These are phyloP conservation scores for Mus minutoides DNA, from an alignment of 2,797 vertebrate species.

Conservation along the genomic window DNA sequence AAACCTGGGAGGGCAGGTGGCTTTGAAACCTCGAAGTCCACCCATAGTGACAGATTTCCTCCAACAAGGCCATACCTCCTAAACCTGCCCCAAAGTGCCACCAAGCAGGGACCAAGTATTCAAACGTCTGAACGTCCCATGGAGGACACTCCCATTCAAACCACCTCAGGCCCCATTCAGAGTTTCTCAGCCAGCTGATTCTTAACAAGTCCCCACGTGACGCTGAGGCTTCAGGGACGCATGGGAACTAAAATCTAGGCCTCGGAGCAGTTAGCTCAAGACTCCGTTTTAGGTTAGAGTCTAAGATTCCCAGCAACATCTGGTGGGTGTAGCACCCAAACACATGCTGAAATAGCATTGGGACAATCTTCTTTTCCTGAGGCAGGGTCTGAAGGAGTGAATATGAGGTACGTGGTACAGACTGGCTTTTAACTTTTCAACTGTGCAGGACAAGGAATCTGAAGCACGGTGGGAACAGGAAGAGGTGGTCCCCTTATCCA, in stretches of 20 bases:
- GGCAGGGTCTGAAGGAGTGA: neutral
- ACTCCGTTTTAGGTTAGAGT: slow-evolving; percentile 44
- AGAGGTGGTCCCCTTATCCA: slow-evolving; percentile 65
- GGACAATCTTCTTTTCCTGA: slow-evolving; percentile 50
- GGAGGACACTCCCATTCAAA: neutral
- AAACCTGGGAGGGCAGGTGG: neutral
- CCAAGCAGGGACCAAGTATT: neutral
- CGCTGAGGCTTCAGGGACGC: neutral
- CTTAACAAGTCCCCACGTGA: slow-evolving; percentile 43
- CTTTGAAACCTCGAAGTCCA: neutral
- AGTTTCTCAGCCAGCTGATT: slow-evolving; percentile 33
- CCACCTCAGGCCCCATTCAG: neutral
- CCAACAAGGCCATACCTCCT: neutral
- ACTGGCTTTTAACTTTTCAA: slow-evolving; percentile 64
- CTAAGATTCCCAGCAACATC: slow-evolving; percentile 25
- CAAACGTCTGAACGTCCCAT: neutral
- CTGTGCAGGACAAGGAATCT: slow-evolving; percentile 73
- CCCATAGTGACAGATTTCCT: neutral
- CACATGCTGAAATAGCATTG: slow-evolving; percentile 17
- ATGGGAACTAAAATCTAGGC: neutral
- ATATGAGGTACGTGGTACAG: neutral
- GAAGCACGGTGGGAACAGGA: slow-evolving; percentile 70
- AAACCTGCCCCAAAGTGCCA: neutral
- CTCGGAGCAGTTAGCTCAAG: slow-evolving; percentile 38
- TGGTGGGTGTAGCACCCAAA: neutral